These are phyloP conservation scores for Enteromius trimaculatus DNA, from an alignment of 2,797 vertebrate genomes.

Conservation along the genomic window DNA sequence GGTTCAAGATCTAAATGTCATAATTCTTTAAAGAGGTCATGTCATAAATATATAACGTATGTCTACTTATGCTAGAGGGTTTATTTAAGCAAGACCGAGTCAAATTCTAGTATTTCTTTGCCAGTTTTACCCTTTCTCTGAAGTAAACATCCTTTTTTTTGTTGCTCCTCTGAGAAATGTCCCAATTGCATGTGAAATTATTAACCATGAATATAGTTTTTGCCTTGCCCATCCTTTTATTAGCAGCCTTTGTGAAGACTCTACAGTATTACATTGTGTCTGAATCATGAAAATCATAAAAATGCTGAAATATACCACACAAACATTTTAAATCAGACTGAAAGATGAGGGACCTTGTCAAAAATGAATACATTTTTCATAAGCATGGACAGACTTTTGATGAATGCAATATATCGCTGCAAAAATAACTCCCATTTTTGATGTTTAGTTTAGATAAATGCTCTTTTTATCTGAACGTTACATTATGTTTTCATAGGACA, in stretches of 20 bases:
- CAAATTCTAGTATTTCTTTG: background rate
- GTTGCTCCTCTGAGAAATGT: background rate
- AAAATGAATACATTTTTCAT: background rate
- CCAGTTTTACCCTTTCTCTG: background rate
- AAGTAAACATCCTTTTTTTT: background rate
- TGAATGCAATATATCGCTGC: background rate
- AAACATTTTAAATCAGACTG: background rate
- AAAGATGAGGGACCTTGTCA: background rate
- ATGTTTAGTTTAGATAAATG: background rate
- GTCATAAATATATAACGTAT: constrained; percentile 6
- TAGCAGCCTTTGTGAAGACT: background rate
- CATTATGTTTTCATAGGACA: constrained; percentile 1
- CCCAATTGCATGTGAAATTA: background rate
- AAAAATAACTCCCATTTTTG: background rate
- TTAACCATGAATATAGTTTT: background rate
- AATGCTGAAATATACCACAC: background rate
- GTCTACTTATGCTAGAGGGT: background rate
- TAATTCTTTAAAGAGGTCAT: constrained; percentile 1
- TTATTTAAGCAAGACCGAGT: background rate
- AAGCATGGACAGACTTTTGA: no score
- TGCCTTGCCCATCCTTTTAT: background rate
- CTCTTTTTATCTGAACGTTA: background rate
- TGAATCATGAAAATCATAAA: background rate
- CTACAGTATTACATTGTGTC: background rate
- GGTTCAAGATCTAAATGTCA: background rate